These are phyloP conservation scores for Ispidina lecontei DNA, from an alignment of 2,797 vertebrate genomes.

Conservation along the genomic window DNA sequence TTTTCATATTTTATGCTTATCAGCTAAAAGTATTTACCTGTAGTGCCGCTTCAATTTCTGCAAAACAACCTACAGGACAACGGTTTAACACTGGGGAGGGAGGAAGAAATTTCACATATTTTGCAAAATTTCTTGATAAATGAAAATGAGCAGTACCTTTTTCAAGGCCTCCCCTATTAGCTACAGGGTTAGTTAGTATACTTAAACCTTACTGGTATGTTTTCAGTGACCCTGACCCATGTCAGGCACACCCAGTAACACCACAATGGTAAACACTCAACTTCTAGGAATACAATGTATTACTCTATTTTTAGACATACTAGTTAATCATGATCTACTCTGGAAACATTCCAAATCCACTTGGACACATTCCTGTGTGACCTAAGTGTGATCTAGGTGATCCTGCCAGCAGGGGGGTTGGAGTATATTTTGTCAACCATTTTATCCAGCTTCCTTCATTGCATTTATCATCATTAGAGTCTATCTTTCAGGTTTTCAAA, in stretches of 20 bases:
- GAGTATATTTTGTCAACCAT: too few relatives aligned
- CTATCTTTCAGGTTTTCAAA: not conserved
- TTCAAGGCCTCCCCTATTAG: not conserved
- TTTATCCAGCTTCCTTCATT: not conserved
- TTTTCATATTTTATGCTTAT: not conserved
- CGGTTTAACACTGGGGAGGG: not conserved
- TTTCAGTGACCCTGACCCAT: not conserved
- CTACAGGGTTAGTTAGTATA: not conserved
- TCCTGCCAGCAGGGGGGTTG: too few relatives aligned
- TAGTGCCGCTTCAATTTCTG: not conserved
- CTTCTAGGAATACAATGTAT: not conserved
- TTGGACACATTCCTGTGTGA: too few relatives aligned
- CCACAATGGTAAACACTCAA: not conserved
- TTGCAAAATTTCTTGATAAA: not conserved
- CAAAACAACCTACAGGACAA: not conserved
- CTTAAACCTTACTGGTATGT: fast-evolving
- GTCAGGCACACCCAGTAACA: not conserved
- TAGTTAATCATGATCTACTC: not conserved
- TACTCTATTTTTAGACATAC: fast-evolving
- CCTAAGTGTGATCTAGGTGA: too few relatives aligned
- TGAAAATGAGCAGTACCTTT: not conserved
- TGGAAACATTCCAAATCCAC: too few relatives aligned
- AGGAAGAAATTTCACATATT: too few relatives aligned
- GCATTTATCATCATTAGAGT: not conserved
- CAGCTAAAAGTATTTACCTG: not conserved